A percentile compares a stretch with the other conserved stretches of the same genome.
Evolutionary conservation across 2,888 invertebrate genomes (phyloP).

Genomic region (Plutella xylostella): DNA sequence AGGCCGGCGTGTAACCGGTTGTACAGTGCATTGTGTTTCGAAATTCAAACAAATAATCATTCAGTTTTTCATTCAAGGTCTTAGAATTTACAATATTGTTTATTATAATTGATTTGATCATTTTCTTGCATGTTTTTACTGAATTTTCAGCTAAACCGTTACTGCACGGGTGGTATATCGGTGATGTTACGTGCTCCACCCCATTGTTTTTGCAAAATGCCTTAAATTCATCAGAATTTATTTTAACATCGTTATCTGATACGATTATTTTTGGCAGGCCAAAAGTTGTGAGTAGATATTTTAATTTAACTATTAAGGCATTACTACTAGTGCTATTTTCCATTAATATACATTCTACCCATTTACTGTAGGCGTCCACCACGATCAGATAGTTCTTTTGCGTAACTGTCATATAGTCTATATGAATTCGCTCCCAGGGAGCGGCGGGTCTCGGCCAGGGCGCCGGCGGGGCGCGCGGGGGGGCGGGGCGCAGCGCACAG

Average conservation of each 20-base stretch:
- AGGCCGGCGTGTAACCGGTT: neutral
- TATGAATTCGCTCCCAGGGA: constrained; percentile 6
- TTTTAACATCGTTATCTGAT: neutral
- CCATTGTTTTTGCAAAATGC: neutral
- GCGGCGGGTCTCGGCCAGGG: neutral
- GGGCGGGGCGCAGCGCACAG: neutral
- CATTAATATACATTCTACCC: neutral
- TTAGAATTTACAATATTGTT: neutral
- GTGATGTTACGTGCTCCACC: neutral
- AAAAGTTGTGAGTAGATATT: neutral
- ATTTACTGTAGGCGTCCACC: neutral
- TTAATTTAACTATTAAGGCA: neutral
- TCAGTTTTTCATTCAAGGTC: neutral
- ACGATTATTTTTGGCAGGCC: neutral
- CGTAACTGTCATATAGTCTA: constrained; percentile 8
- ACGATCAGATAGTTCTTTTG: constrained; percentile 2
- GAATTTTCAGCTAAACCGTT: neutral
- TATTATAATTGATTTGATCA: neutral
- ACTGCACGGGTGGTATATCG: neutral
- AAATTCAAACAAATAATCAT: neutral
- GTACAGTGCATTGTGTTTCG: neutral
- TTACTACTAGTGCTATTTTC: neutral
- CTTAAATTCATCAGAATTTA: constrained; percentile 1
- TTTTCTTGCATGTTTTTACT: neutral
- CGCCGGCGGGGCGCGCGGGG: too few species aligned